Percentiles rank a stretch among this genome's conserved stretches.
Conservation (phyloP, 1,140 invertebrate species). For the Cherax quadricarinatus region DNA sequence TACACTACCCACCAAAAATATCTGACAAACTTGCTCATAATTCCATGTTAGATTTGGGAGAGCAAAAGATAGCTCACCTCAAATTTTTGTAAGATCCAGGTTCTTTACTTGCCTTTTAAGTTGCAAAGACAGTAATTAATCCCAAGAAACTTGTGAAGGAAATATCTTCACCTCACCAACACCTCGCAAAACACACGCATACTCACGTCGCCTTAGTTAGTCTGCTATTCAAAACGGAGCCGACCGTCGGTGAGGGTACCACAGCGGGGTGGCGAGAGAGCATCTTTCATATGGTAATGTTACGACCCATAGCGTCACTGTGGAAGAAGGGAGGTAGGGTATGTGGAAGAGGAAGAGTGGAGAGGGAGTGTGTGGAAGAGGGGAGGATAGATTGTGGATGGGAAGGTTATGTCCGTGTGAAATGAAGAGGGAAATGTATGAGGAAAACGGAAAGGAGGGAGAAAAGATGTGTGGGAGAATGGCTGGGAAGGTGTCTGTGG, state of each 20-base stretch:
- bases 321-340: not conserved
- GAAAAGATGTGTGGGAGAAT: no score
- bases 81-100: not conserved
- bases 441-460: no score
- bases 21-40: not conserved
- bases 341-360: no score
- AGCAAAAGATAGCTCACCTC: not conserved
- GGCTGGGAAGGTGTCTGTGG: no score
- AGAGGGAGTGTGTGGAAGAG: no score
- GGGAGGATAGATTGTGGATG: no score
- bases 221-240: not conserved
- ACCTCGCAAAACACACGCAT: not conserved
- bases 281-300: conserved; percentile 37
- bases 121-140: not conserved
- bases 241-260: not conserved
- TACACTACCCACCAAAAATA: conserved; percentile 2
- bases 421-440: no score
- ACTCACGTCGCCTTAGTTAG: conserved; percentile 14
- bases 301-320: not conserved
- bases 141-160: not conserved
- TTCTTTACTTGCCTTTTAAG: not conserved
- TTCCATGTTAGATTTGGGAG: not conserved
- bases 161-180: not conserved
- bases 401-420: no score
- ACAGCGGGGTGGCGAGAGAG: not conserved